These are phyloP conservation scores for Ptychoptera albimana DNA, from an alignment of 2,888 invertebrate species.

Conservation along the genomic window DNA sequence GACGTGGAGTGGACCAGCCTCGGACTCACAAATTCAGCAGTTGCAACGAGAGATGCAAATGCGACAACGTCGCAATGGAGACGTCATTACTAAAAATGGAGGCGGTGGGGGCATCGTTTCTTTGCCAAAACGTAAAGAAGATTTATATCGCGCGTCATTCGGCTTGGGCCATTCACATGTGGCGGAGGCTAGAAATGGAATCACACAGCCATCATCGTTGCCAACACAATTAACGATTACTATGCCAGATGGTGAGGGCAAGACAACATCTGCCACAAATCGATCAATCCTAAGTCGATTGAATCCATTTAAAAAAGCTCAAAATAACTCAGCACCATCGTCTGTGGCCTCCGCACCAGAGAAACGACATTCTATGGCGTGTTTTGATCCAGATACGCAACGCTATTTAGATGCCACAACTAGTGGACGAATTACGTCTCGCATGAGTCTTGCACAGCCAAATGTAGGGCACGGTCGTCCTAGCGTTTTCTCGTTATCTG, in stretches of 20 bases:
- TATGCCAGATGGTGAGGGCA: conserved; percentile 13
- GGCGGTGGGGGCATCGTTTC: conserved; percentile 23
- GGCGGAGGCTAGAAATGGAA: too few relatives aligned
- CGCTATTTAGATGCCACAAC: conserved; percentile 6
- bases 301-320: conserved; percentile 21
- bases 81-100: conserved; percentile 20
- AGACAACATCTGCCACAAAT: conserved; percentile 4
- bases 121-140: conserved; percentile 15
- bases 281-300: conserved; percentile 20
- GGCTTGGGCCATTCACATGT: conserved; percentile 8
- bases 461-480: conserved; percentile 25
- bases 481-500: conserved; percentile 29
- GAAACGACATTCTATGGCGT: conserved; percentile 5
- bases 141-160: conserved; percentile 15
- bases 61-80: conserved; percentile 23
- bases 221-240: conserved; percentile 1
- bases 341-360: not conserved
- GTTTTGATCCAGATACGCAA: conserved; percentile 5
- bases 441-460: conserved; percentile 9
- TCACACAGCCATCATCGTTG: too few relatives aligned
- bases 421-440: conserved; percentile 5
- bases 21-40: conserved; percentile 27
- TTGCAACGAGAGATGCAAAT: conserved; percentile 4
- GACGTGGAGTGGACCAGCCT: conserved; percentile 28
- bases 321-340: not conserved